A percentile compares a stretch with the other conserved stretches of the same genome.
phyloP scores from a whole-genome alignment of 2,113 vertebrate genomes.

The Danio rerio region DNA sequence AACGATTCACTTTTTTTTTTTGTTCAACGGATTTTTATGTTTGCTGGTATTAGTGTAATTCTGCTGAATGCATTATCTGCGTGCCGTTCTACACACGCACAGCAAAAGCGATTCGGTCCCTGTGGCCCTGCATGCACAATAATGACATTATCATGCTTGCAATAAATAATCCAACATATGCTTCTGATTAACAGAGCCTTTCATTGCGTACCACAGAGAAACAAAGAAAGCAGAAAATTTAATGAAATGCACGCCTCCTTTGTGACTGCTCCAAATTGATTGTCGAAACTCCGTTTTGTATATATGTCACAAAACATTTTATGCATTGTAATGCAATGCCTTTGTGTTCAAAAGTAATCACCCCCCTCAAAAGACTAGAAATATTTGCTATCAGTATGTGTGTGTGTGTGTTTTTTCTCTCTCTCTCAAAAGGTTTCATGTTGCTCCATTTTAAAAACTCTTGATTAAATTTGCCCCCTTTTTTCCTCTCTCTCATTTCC shows the following conservation, averaged over 20 bases:
- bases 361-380: background rate
- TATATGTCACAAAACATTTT: constrained; percentile 29
- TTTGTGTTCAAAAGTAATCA: constrained; percentile 10
- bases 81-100: constrained; percentile 34
- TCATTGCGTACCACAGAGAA: constrained; percentile 51
- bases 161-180: constrained; percentile 60
- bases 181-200: constrained; percentile 58
- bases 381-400: constrained; percentile 2
- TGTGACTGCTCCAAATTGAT: constrained; percentile 40
- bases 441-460: constrained; percentile 10
- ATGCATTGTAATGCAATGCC: constrained; percentile 2
- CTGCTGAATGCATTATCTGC: constrained; percentile 51
- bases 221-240: constrained; percentile 40
- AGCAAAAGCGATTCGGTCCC: constrained; percentile 49
- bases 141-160: constrained; percentile 60
- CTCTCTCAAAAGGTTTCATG: constrained; percentile 8
- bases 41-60: constrained; percentile 42
- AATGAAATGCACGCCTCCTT: constrained; percentile 49
- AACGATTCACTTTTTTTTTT: constrained; percentile 30
- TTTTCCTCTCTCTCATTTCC: background rate
- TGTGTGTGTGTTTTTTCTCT: background rate
- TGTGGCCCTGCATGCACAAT: constrained; percentile 49
- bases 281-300: constrained; percentile 43
- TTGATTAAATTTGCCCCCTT: constrained; percentile 10
- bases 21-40: constrained; percentile 17